phyloP scores from a whole-genome alignment of 2,888 invertebrate genomes.

The Quadroppia sp. region DNA sequence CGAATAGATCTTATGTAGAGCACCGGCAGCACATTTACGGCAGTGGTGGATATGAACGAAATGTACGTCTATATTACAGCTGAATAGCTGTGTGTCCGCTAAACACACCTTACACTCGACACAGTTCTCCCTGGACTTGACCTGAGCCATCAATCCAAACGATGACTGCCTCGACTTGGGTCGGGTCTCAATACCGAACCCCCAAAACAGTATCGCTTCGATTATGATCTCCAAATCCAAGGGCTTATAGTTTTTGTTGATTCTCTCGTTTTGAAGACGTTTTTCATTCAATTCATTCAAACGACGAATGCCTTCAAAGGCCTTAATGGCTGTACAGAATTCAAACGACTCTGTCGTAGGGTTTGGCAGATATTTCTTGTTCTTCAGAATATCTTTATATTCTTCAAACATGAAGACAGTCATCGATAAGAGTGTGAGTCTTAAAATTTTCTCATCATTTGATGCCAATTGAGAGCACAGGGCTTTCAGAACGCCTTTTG shows the following conservation, averaged over 20 bases:
- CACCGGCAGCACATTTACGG: background rate
- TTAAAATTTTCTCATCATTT: background rate
- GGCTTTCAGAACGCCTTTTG: constrained; percentile 2
- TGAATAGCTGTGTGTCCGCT: background rate
- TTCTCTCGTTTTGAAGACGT: background rate
- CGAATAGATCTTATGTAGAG: background rate
- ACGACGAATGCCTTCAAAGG: background rate
- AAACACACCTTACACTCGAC: background rate
- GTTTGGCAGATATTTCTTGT: background rate
- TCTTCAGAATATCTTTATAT: constrained; percentile 3
- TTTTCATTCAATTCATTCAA: background rate
- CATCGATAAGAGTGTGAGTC: background rate
- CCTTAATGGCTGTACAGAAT: background rate
- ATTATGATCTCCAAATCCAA: background rate
- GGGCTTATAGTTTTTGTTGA: background rate
- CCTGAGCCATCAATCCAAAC: background rate
- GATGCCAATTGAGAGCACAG: constrained; percentile 17
- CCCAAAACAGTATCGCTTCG: background rate
- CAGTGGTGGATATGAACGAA: background rate
- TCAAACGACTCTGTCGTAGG: background rate
- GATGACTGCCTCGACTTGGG: background rate
- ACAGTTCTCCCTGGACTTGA: background rate
- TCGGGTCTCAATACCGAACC: constrained; percentile 17
- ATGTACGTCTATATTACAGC: background rate
- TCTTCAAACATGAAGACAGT: background rate